phyloP scores from a whole-genome alignment of 2,888 invertebrate species.

The Acleris literana region DNA sequence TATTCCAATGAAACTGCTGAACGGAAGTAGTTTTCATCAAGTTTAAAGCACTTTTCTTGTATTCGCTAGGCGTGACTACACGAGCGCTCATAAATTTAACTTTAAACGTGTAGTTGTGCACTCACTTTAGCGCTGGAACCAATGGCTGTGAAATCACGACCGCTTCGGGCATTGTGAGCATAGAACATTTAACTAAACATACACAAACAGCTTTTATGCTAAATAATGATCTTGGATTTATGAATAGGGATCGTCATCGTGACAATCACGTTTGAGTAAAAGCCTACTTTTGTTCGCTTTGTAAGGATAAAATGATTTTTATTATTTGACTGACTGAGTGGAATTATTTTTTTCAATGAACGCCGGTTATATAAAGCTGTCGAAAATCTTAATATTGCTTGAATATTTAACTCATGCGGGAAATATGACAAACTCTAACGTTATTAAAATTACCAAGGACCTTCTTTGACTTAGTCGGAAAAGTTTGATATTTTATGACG shows the following conservation, averaged over 20 bases:
- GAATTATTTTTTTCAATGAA: not conserved
- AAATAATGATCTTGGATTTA: not conserved
- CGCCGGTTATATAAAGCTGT: too few species aligned
- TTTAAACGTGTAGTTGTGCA: constrained; percentile 10
- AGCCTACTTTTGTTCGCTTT: constrained; percentile 1
- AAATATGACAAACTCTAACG: constrained; percentile 1
- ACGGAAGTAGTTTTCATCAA: constrained; percentile 38
- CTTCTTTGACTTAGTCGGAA: constrained; percentile 21
- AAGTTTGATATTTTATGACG: constrained; percentile 13
- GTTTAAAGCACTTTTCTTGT: constrained; percentile 42
- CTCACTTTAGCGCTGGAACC: constrained; percentile 2
- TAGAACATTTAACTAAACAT: constrained; percentile 6
- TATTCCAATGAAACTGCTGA: constrained; percentile 33
- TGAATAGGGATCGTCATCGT: constrained; percentile 1
- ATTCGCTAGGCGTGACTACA: constrained; percentile 39
- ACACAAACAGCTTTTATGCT: not conserved
- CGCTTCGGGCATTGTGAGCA: not conserved
- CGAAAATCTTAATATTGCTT: not conserved
- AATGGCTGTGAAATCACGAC: constrained; percentile 20
- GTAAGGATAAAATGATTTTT: not conserved
- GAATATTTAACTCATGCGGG: not conserved
- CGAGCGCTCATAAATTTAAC: constrained; percentile 35
- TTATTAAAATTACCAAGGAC: constrained; percentile 1
- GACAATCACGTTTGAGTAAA: not conserved
- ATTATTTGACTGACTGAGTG: too few species aligned